Evolutionary conservation across 2,888 invertebrate species (phyloP).

Genomic region (Agrenia bidenticulata): DNA sequence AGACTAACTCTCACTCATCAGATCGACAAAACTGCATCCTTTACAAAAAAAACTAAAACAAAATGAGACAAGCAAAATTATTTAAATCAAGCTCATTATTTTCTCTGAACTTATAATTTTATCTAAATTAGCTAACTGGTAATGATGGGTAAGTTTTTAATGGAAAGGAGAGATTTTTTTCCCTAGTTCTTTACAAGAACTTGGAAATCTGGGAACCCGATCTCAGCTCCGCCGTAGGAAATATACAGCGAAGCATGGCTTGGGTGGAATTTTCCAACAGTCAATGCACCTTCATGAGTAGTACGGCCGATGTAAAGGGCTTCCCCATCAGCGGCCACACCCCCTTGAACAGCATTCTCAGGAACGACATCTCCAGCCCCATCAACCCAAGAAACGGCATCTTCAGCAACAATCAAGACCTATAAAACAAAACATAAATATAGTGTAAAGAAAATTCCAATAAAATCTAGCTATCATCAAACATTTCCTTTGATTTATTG

Average conservation of each 20-base stretch:
- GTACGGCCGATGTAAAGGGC: slow-evolving; percentile 76
- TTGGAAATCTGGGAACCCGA: slow-evolving; percentile 79
- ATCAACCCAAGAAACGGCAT: slow-evolving; percentile 67
- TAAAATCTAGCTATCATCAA: too few relatives aligned
- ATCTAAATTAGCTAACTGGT: too few relatives aligned
- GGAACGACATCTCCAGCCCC: slow-evolving; percentile 70
- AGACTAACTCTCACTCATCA: too few relatives aligned
- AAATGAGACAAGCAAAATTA: too few relatives aligned
- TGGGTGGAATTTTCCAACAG: slow-evolving; percentile 80
- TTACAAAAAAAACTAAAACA: too few relatives aligned
- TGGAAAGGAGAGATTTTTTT: background rate
- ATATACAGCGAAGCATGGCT: slow-evolving; percentile 81
- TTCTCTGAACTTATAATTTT: too few relatives aligned
- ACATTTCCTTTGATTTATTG: too few relatives aligned
- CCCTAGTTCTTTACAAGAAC: slow-evolving; percentile 61
- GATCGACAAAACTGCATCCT: too few relatives aligned
- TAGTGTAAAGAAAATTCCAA: too few relatives aligned
- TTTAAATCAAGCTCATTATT: too few relatives aligned
- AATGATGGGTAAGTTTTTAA: too few relatives aligned
- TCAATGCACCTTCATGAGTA: slow-evolving; percentile 72
- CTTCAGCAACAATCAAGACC: slow-evolving; percentile 55
- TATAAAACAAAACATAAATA: too few relatives aligned
- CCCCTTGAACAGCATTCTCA: slow-evolving; percentile 71
- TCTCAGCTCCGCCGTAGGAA: slow-evolving; percentile 59
- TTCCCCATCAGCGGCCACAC: slow-evolving; percentile 66